These are phyloP conservation scores for Pipistrellus nathusii DNA, from an alignment of 2,797 vertebrate genomes.

Conservation along the genomic window DNA sequence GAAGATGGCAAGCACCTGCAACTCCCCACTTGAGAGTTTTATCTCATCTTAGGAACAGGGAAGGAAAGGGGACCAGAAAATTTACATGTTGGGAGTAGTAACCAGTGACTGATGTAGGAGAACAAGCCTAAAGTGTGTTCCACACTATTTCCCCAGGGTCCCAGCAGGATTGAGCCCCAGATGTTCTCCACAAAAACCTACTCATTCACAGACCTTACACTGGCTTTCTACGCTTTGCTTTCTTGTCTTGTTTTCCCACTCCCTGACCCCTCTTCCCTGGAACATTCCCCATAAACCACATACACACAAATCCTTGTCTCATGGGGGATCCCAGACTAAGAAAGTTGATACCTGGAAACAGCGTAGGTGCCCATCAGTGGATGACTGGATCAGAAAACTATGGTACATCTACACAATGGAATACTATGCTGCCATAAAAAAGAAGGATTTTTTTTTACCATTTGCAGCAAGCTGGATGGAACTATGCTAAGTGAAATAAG, in stretches of 20 bases:
- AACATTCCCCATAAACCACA: not conserved
- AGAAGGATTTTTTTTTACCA: no score
- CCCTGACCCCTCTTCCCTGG: not conserved
- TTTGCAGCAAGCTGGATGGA: no score
- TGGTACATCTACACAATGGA: no score
- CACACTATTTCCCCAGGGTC: not conserved
- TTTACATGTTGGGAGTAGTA: not conserved
- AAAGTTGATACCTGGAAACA: not conserved
- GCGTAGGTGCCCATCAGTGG: no score
- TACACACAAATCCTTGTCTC: not conserved
- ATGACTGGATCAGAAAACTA: no score
- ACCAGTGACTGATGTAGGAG: not conserved
- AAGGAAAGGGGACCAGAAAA: not conserved
- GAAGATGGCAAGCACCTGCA: not conserved
- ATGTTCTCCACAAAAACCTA: not conserved
- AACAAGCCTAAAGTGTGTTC: not conserved
- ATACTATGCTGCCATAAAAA: no score
- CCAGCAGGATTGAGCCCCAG: not conserved
- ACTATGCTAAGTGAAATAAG: no score
- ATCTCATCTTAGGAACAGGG: not conserved
- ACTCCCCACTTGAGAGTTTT: not conserved
- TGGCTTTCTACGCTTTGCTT: not conserved
- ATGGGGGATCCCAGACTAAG: not conserved
- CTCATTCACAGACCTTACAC: not conserved
- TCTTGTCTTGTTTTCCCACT: not conserved